These are phyloP conservation scores for Drosophila chauvacae DNA, from an alignment of 1,140 invertebrate genomes.

Conservation along the genomic window DNA sequence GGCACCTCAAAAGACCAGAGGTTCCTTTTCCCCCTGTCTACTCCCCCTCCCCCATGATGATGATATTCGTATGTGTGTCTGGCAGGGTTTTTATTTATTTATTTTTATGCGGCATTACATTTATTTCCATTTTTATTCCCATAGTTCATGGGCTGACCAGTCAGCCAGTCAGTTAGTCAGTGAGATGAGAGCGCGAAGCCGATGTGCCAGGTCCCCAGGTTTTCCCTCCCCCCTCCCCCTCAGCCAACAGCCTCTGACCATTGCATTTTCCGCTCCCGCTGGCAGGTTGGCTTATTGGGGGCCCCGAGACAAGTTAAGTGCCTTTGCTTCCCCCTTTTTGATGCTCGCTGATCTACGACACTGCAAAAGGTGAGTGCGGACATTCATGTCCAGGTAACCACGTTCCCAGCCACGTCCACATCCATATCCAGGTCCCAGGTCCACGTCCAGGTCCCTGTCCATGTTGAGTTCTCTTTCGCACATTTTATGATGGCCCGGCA, in stretches of 20 bases:
- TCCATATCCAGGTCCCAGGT: background rate
- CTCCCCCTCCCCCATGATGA: background rate
- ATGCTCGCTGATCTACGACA: constrained; percentile 68
- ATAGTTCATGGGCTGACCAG: constrained; percentile 37
- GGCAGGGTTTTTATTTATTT: constrained; percentile 65
- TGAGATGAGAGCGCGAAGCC: constrained; percentile 60
- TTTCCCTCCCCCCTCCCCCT: background rate
- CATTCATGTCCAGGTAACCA: background rate
- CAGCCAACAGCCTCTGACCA: background rate
- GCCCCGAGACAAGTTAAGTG: constrained; percentile 68
- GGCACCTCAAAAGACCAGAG: constrained; percentile 5
- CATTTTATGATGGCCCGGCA: constrained; percentile 73
- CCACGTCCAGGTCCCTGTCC: background rate
- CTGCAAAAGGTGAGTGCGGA: constrained; percentile 38
- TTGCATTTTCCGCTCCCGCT: constrained; percentile 41
- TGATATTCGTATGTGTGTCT: constrained; percentile 39
- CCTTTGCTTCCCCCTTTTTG: constrained; percentile 40
- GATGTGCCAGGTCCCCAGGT: constrained; percentile 11
- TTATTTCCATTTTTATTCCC: constrained; percentile 74
- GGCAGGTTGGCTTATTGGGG: constrained; percentile 62
- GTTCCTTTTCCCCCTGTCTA: background rate
- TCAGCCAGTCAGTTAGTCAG: constrained; percentile 31
- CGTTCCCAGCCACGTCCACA: background rate
- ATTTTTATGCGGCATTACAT: constrained; percentile 70
- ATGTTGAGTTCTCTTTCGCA: constrained; percentile 58